These are phyloP conservation scores for Stichopus horrens DNA, from an alignment of 53 echinoderm and acorn worm species.

Conservation along the genomic window DNA sequence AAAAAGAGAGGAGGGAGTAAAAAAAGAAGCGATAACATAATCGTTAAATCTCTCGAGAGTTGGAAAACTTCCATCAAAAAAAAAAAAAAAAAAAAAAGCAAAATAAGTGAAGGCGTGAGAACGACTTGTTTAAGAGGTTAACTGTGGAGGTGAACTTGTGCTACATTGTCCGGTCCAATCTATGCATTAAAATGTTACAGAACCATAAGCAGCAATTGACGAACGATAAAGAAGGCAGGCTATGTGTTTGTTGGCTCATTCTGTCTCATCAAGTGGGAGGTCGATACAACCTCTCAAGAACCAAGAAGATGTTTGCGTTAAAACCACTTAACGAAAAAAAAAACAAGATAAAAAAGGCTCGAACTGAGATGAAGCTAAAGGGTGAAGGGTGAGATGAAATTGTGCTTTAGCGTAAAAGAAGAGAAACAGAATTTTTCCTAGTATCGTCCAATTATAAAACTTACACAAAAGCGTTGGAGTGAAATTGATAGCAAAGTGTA, in stretches of 20 bases:
- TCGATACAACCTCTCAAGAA: slow-evolving; percentile 35
- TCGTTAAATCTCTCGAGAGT: slow-evolving; percentile 30
- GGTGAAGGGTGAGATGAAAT: no score
- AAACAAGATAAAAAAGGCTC: no score
- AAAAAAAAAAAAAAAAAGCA: no score
- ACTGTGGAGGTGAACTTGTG: slow-evolving; percentile 33
- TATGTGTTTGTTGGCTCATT: not conserved
- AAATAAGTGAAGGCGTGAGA: not conserved
- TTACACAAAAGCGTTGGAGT: no score
- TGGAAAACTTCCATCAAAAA: not conserved
- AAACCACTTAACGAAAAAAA: no score
- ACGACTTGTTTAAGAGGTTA: slow-evolving; percentile 44
- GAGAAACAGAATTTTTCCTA: no score
- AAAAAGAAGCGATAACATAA: slow-evolving; percentile 26
- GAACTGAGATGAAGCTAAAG: no score
- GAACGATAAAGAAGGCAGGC: not conserved
- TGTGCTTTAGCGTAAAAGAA: no score
- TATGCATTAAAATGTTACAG: not conserved
- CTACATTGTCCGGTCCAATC: slow-evolving; percentile 1
- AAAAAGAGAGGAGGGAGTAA: not conserved
- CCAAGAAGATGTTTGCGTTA: slow-evolving; percentile 4
- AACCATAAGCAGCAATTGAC: not conserved
- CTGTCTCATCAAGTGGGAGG: slow-evolving; percentile 15
- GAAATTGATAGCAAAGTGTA: no score
- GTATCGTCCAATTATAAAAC: no score